Evolutionary conservation across 1,140 invertebrate genomes (phyloP), one percentile per base, ranked within the genome.

Genomic region (Hyphantria cunea): DNA sequence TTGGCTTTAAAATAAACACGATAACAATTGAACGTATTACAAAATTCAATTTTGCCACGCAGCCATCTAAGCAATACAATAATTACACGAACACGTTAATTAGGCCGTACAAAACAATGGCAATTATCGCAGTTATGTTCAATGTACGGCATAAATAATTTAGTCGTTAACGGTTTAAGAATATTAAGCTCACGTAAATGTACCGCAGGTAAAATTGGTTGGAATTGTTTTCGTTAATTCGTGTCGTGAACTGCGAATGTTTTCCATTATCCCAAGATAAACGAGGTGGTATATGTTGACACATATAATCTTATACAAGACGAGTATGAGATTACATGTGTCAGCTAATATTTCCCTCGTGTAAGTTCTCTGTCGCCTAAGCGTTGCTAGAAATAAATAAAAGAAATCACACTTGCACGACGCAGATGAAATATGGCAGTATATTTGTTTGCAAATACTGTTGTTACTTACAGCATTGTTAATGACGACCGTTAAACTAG

Each of bases 301-400:
- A 74, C 54, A 60, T 65, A 70, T 84, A 84, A 83, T 83, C 80
- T 80, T 75, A 75, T 55, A 77, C 69, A 69, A 66, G 66, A 71
- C 71, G 70, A 65, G 71, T 71, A 65, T 75, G 58, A 76, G 75
- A 82, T 80, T 84, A 77, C 70, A 68, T 55, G 64, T 76, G 71
- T 80, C 75, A 75, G 55, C 67, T 72, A 68, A 78, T 72, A 71
- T 55, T 58, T 50, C 49, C 52, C 44, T 37, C 39, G 47, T 34
- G 34, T 47, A 32, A 13, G 33, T 47, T 17, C 33, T 54, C 47
- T 32, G 14, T 52, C 47, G 33, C 25, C 42, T 17, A 60, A 61
- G 41, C 13, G 44, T 50, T 34, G 39, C 37, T 17, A n/a, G 55
- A 49, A 49, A 58, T 48, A 58, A 49, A 49, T 58, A 47, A 55